Conservation (phyloP, 2,113 vertebrate genomes). For the Panthera leo region DNA sequence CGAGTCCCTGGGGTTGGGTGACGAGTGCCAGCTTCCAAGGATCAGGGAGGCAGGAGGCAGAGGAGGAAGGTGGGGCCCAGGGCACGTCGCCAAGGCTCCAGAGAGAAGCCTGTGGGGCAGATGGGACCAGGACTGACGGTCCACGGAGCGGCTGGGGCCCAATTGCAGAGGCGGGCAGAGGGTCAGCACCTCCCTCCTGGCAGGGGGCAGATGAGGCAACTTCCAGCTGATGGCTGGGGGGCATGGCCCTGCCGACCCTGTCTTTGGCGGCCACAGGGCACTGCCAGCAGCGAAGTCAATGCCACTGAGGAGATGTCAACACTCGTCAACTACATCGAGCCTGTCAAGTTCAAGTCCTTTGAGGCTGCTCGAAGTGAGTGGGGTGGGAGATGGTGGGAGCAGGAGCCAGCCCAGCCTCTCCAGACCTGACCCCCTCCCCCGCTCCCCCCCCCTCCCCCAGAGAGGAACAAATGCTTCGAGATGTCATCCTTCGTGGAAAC, state of each 20-base stretch:
- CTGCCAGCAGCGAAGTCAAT: conserved; percentile 93
- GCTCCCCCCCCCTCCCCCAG: conserved; percentile 71
- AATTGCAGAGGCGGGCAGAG: not conserved
- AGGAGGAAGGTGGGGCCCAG: not conserved
- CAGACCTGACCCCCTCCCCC: not conserved
- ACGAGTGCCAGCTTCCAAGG: not conserved
- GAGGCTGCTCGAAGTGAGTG: conserved; percentile 90
- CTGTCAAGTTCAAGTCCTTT: conserved; percentile 94
- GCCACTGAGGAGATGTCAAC: conserved; percentile 96
- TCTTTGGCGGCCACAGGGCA: conserved; percentile 85
- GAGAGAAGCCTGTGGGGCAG: not conserved
- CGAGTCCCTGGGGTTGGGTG: not conserved
- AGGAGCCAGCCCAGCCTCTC: not conserved
- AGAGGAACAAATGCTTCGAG: conserved; percentile 91
- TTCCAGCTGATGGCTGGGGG: not conserved
- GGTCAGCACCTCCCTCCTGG: not conserved
- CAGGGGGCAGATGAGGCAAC: not conserved
- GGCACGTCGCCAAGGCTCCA: rapidly evolving
- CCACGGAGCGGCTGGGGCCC: not conserved
- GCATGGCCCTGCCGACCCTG: not conserved
- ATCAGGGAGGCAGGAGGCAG: not conserved
- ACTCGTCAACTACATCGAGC: conserved; percentile 93
- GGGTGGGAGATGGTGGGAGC: rapidly evolving
- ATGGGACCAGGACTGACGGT: not conserved
- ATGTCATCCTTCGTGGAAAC: conserved; percentile 97